phyloP scores from a whole-genome alignment of 2,888 invertebrate species.

The Plemyria rubiginata region DNA sequence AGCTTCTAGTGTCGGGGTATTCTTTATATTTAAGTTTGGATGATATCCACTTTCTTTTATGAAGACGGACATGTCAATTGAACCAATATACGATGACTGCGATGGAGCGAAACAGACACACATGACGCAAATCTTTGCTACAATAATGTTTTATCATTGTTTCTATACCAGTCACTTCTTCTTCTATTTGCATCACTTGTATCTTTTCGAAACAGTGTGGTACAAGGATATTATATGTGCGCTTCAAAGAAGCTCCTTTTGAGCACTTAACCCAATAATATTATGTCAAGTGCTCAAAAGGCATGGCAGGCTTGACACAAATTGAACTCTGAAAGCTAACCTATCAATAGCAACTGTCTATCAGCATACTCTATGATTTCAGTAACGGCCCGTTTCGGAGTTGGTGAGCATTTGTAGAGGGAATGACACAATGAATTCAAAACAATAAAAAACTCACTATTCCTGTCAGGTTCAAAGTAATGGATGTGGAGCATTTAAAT shows the following conservation, averaged over 20 bases:
- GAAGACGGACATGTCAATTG: constrained; percentile 81
- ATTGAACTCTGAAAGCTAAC: too few relatives aligned
- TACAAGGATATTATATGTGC: too few relatives aligned
- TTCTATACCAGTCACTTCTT: too few relatives aligned
- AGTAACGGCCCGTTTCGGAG: neutral
- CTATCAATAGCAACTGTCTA: neutral
- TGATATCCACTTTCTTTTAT: constrained; percentile 68
- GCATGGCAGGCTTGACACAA: too few relatives aligned
- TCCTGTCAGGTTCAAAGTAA: constrained; percentile 15
- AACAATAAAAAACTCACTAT: constrained; percentile 37
- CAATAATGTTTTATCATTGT: too few relatives aligned
- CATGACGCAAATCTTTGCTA: neutral
- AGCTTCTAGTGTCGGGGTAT: too few relatives aligned
- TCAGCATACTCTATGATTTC: too few relatives aligned
- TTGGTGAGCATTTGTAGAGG: constrained; percentile 5
- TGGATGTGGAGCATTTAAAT: neutral
- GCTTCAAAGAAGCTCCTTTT: too few relatives aligned
- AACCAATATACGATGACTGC: constrained; percentile 61
- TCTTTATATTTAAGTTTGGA: constrained; percentile 45
- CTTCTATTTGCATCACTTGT: too few relatives aligned
- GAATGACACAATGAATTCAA: constrained; percentile 47
- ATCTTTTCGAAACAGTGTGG: too few relatives aligned
- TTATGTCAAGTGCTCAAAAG: too few relatives aligned
- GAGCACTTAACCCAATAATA: too few relatives aligned
- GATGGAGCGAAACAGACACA: constrained; percentile 1